Conservation (phyloP, 2,888 invertebrate genomes). For the Tolmerus cingulatus region DNA sequence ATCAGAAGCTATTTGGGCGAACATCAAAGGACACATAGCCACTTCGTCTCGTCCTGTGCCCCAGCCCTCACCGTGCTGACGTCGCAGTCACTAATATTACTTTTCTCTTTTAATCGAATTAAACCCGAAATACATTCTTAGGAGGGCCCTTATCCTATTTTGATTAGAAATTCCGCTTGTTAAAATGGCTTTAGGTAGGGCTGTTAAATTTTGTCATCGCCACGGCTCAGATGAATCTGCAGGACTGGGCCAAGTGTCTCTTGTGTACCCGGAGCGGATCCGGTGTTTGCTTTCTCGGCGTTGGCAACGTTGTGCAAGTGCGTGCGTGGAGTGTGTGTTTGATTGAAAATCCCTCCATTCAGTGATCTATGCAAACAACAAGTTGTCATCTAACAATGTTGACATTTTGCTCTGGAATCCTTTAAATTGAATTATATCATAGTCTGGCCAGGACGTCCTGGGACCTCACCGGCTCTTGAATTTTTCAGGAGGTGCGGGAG, state of each 20-base stretch:
- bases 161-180: slow-evolving; percentile 34
- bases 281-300: slow-evolving; percentile 2
- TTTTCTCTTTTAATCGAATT: slow-evolving; percentile 24
- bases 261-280: slow-evolving; percentile 8
- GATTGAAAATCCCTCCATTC: slow-evolving; percentile 6
- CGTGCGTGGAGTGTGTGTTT: neutral
- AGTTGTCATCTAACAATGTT: slow-evolving; percentile 29
- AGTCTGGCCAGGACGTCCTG: neutral
- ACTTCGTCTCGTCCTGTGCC: neutral
- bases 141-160: slow-evolving; percentile 25
- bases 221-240: neutral
- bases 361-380: slow-evolving; percentile 24
- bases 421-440: slow-evolving; percentile 20
- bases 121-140: slow-evolving; percentile 29
- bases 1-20: neutral
- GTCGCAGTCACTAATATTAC: neutral
- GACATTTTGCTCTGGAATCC: slow-evolving; percentile 3
- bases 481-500: neutral
- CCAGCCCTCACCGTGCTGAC: neutral
- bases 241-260: slow-evolving; percentile 2
- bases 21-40: neutral
- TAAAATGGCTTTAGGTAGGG: neutral
- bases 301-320: neutral
- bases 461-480: neutral
- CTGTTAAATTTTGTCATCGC: neutral